Evolutionary conservation across 2,888 invertebrate genomes (phyloP), one percentile per base, ranked within the genome.

Genomic region (Athalia cordata): DNA sequence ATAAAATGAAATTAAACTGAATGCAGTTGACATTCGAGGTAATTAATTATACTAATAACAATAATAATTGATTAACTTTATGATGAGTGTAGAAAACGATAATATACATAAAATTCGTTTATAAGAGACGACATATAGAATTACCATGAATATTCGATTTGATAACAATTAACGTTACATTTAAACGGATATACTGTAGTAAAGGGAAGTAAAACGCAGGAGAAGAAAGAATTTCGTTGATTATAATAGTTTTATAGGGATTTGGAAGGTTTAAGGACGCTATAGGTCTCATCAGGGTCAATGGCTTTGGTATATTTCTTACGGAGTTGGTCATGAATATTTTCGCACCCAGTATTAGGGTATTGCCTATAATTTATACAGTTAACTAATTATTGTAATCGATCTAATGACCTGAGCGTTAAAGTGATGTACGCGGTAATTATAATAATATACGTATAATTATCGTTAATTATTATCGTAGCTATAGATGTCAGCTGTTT

Each of bases 1-100:
- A 80, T 81, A 82, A 85, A 82, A 82, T 84, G 81, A 80, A 82
- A 78, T 79, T 84, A 84, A 80, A 82, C 78, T 79, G 78, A 81
- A 83, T 82, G 74, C 74, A 72, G 72, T 70, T 57, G n/a, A 43
- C 57, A 45, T 70, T 50, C 49, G 50, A 7, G n/a, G n/a, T 65
- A 15, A 47, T 43, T 68, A 55, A n/a, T 68, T 15, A 29, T 68
- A 68, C 50, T 68, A 50, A 67, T 52, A 68, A 67, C 55, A 52
- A 64, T 11, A 55, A 43, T 52, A 55, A 68, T 29, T 29, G 29
- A 29, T 29, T 29, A 29, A 29, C 29, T 29, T 29, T 2, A 29
- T 29, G 29, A 29, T 29, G 29, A 8, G 55, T 68, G n/a, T 50
- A 64, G n/a, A 52, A 55, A 29, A 29, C 29, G 29, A 29, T 29